Conservation (phyloP, 1,140 invertebrate genomes). For the roundworm (Caenorhabditis elegans) region DNA sequence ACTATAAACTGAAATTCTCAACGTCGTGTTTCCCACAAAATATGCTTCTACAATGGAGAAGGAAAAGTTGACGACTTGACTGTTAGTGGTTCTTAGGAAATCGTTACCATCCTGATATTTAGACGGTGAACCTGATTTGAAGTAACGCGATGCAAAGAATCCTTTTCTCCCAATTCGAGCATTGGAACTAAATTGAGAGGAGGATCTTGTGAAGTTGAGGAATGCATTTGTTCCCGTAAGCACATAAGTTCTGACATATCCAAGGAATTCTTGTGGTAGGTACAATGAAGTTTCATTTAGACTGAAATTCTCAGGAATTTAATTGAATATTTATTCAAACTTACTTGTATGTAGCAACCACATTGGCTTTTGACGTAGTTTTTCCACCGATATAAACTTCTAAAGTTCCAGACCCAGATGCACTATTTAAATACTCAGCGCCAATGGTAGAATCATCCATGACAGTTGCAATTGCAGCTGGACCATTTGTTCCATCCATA, state of each 20-base stretch:
- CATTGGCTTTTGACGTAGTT: background rate
- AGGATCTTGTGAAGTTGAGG: background rate
- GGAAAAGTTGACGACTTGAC: background rate
- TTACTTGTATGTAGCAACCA: background rate
- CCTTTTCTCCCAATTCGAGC: background rate
- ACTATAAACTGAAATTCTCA: background rate
- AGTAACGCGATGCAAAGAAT: background rate
- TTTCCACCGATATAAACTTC: background rate
- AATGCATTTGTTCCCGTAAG: background rate
- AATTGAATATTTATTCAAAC: no score
- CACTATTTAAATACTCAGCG: background rate
- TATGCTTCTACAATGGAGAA: background rate
- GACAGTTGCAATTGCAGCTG: background rate
- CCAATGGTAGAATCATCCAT: background rate
- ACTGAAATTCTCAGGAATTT: background rate
- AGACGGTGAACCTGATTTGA: background rate
- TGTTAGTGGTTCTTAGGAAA: background rate
- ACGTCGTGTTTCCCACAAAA: background rate
- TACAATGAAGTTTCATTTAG: background rate
- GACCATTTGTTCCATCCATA: background rate
- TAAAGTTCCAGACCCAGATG: background rate
- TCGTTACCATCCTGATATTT: background rate
- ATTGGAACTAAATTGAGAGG: background rate
- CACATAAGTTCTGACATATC: background rate
- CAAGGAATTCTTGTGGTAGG: background rate